These are phyloP conservation scores for Tiliacea citrago DNA, from an alignment of 2,888 invertebrate genomes.

Conservation along the genomic window DNA sequence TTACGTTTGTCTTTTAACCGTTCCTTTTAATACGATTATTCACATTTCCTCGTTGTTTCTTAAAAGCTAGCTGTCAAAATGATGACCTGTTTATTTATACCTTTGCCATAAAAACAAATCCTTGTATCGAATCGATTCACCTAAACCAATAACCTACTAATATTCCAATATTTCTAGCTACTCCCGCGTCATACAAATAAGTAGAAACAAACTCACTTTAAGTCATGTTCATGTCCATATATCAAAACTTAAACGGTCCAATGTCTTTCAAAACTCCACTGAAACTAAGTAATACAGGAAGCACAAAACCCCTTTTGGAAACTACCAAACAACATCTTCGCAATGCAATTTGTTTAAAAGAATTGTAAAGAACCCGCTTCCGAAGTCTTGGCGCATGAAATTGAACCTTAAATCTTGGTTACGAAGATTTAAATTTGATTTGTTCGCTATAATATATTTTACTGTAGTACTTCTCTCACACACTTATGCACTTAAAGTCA, in stretches of 20 bases:
- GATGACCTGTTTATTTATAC: not conserved
- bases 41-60: not conserved
- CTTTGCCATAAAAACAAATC: not conserved
- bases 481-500: slow-evolving; percentile 56
- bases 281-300: slow-evolving; percentile 68
- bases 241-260: slow-evolving; percentile 65
- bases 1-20: not conserved
- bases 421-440: slow-evolving; percentile 57
- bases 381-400: slow-evolving; percentile 44
- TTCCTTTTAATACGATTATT: not conserved
- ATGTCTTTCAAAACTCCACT: slow-evolving; percentile 65
- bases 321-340: slow-evolving; percentile 76
- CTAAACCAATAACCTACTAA: not conserved
- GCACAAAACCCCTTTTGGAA: slow-evolving; percentile 67
- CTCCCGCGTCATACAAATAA: slow-evolving; percentile 16
- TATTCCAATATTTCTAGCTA: not conserved
- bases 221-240: slow-evolving; percentile 56
- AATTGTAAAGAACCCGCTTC: slow-evolving; percentile 71
- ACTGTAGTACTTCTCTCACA: slow-evolving; percentile 47
- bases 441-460: slow-evolving; percentile 55
- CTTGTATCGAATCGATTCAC: not conserved
- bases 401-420: slow-evolving; percentile 48
- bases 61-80: no score
- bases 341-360: slow-evolving; percentile 79
- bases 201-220: slow-evolving; percentile 50